Base-by-base conservation (phyloP, 2,888 invertebrate species). In the Autographa pulchrina region DNA sequence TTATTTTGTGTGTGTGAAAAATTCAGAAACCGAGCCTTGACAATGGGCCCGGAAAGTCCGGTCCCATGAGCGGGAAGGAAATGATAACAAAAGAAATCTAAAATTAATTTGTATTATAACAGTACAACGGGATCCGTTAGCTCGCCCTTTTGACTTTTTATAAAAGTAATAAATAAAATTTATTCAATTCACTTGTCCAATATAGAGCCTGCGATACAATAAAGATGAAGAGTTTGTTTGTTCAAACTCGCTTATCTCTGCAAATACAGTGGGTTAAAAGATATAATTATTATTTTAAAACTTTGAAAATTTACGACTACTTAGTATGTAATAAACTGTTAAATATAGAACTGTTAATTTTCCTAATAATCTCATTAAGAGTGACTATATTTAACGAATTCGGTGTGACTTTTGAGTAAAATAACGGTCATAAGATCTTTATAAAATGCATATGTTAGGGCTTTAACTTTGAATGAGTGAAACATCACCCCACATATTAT, bases 81-180 rank as follows among this genome's bases (percentile, higher is more conserved):
- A 70, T 60, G 11, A 8, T 8, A 43, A 25, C 54, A 48, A 70
- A 70, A n/a, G 13, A 14, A 62, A 62, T 52, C 16, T 13, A 63
- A 38, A 48, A 25, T 48, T 32, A 41, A 32, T 75, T 13, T 31
- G 25, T 58, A 58, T 31, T 58, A 58, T 58, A 20, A 74, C 61
- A 18, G 54, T 56, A 56, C 11, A 56, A 25, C 13, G 25, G 25
- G 25, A 56, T 13, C 54, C 13, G 54, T 5, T 54, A 20, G 11
- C 18, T 56, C 54, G 25, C 25, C 54, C 54, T 56, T 25, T 56
- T 48, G 48, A 48, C 48, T 48, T 48, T 48, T 48, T 48, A 8
- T 48, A n/a, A 48, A 48, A 6, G 48, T n/a, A n/a, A 48, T n/a
- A 48, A 48, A 2, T 41, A 13, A 13, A 41, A 41, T 41, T 41